Conservation (phyloP, 1,140 invertebrate species). For the Latrodectus geometricus region DNA sequence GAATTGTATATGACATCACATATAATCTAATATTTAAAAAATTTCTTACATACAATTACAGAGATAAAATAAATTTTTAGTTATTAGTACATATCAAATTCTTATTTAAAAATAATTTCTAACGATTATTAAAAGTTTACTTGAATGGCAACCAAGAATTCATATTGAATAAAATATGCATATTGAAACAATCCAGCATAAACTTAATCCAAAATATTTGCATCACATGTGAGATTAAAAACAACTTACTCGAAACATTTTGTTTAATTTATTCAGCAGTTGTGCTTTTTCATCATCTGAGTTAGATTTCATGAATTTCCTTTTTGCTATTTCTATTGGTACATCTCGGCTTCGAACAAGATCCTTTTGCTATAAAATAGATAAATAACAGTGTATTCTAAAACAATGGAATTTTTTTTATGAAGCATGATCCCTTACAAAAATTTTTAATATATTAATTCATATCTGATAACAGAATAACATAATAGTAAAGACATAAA, state of each 20-base stretch:
- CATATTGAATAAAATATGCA: neutral
- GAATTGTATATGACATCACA: too few species aligned
- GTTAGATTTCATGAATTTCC: slow-evolving; percentile 30
- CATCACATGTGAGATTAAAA: neutral
- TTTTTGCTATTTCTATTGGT: slow-evolving; percentile 31
- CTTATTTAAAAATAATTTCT: too few species aligned
- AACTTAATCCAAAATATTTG: neutral
- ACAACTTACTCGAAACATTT: slow-evolving; percentile 40
- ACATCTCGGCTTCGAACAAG: slow-evolving; percentile 51
- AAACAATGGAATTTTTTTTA: too few species aligned
- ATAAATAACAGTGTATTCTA: neutral
- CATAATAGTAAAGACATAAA: neutral
- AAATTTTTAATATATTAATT: too few species aligned
- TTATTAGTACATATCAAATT: too few species aligned
- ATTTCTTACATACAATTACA: too few species aligned
- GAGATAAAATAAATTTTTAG: too few species aligned
- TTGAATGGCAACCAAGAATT: neutral
- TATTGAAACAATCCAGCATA: neutral
- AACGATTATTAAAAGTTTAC: too few species aligned
- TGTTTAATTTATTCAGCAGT: slow-evolving; percentile 31
- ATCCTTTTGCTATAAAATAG: slow-evolving; percentile 6
- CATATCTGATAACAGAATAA: too few species aligned
- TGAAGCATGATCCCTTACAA: too few species aligned
- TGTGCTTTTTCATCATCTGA: slow-evolving; percentile 8
- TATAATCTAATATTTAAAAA: too few species aligned